A percentile compares a stretch with the other conserved stretches of the same genome.
Conservation (phyloP, 2,113 vertebrate species). For the Gambusia holbrooki region DNA sequence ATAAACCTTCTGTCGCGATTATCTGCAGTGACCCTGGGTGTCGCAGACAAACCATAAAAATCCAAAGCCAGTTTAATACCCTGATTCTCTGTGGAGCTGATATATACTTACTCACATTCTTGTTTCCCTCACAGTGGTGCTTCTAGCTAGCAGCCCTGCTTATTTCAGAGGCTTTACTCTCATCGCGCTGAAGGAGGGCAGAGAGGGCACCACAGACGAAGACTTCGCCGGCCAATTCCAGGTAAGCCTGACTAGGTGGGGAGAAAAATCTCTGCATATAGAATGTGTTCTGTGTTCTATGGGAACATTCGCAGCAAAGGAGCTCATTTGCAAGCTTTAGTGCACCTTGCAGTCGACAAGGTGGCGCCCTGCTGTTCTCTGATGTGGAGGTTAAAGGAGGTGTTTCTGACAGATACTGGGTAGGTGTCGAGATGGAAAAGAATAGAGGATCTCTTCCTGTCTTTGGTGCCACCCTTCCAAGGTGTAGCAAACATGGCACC, state of each 20-base stretch:
- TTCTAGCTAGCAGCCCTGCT: conserved; percentile 88
- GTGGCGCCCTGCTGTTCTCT: conserved; percentile 31
- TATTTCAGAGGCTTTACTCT: conserved; percentile 96
- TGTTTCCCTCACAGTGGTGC: conserved; percentile 81
- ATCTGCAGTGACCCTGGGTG: neutral
- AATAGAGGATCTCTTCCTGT: conserved; percentile 5
- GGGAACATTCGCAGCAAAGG: conserved; percentile 1
- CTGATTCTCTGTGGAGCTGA: conserved; percentile 13
- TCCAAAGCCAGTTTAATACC: neutral
- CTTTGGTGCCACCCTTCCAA: conserved; percentile 26
- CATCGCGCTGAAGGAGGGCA: conserved; percentile 92
- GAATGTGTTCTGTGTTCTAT: conserved; percentile 6
- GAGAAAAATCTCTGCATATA: neutral
- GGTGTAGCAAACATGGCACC: conserved; percentile 18
- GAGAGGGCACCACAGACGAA: conserved; percentile 88
- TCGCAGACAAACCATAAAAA: no score
- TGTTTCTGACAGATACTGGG: conserved; percentile 25
- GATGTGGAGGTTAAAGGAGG: conserved; percentile 40
- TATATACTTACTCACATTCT: neutral
- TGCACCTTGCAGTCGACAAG: conserved; percentile 12
- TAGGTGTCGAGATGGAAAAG: conserved; percentile 12
- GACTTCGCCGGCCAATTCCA: conserved; percentile 93
- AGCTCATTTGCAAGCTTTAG: conserved; percentile 40
- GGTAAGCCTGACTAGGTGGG: conserved; percentile 77
- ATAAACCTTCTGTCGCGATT: neutral